phyloP scores from a whole-genome alignment of 2,888 invertebrate genomes.

The Melinaea marsaeus region DNA sequence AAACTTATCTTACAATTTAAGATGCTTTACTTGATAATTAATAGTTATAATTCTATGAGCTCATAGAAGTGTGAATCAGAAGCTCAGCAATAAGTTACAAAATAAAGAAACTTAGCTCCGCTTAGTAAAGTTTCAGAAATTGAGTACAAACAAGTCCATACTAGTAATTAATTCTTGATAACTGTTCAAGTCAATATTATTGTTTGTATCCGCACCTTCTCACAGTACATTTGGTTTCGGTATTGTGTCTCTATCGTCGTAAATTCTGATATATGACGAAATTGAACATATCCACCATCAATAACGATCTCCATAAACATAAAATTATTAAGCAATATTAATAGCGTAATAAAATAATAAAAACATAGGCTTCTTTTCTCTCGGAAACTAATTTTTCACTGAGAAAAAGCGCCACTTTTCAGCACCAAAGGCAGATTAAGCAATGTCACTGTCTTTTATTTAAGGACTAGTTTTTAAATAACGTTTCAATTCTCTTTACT shows the following conservation, averaged over 20 bases:
- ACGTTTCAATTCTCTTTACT: too few species aligned
- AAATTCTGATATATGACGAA: slow-evolving; percentile 22
- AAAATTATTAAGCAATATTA: too few species aligned
- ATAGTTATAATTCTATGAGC: slow-evolving; percentile 6
- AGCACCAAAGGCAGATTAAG: too few species aligned
- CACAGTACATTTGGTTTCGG: slow-evolving; percentile 26
- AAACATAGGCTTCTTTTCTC: too few species aligned
- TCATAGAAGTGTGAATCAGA: slow-evolving; percentile 13
- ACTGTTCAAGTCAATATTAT: slow-evolving; percentile 15
- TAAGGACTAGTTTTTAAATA: too few species aligned
- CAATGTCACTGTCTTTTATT: too few species aligned
- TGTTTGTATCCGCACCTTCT: slow-evolving; percentile 15
- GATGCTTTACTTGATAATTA: too few species aligned
- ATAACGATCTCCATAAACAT: not conserved
- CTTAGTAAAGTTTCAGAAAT: slow-evolving; percentile 18
- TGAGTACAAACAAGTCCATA: slow-evolving; percentile 7
- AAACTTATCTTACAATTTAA: too few species aligned
- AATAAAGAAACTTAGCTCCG: slow-evolving; percentile 20
- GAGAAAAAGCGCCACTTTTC: too few species aligned
- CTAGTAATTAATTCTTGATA: too few species aligned
- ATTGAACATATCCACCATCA: slow-evolving; percentile 1
- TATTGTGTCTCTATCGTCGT: slow-evolving; percentile 21
- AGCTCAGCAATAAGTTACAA: slow-evolving; percentile 21
- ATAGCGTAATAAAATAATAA: too few species aligned
- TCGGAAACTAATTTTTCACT: too few species aligned